Percentiles rank a stretch among this genome's conserved stretches.
Evolutionary conservation across 2,113 vertebrate species (phyloP).

Genomic region (Mus spicilegus): DNA sequence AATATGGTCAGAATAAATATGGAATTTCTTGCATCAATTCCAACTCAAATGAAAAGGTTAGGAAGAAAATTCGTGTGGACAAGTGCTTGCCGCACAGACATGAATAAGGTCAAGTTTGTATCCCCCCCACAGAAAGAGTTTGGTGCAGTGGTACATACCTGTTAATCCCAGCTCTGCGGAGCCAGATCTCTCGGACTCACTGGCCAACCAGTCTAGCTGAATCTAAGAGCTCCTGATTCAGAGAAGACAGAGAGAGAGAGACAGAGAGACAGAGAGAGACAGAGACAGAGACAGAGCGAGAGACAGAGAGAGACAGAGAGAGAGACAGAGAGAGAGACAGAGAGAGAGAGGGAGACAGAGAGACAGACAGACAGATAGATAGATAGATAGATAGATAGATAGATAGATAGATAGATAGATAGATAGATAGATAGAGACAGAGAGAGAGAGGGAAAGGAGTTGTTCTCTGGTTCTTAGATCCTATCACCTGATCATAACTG

Average conservation of each 20-base stretch:
- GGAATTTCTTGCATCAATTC: not conserved
- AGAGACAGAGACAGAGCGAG: not conserved
- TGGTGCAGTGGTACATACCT: not conserved
- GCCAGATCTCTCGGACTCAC: not conserved
- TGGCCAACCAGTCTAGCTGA: not conserved
- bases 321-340: not conserved
- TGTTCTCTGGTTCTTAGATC: not conserved
- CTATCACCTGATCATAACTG: rapidly evolving
- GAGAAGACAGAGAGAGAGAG: not conserved
- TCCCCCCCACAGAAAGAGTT: not conserved
- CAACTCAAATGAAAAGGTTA: not conserved
- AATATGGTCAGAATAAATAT: not conserved
- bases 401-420: too few species aligned
- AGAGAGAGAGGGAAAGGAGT: not conserved
- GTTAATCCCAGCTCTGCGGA: not conserved
- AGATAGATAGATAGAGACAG: not conserved
- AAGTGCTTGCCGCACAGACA: not conserved
- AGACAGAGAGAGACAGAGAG: not conserved
- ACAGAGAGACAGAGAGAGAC: not conserved
- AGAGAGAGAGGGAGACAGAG: too few species aligned
- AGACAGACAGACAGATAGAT: too few species aligned
- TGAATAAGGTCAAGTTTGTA: not conserved
- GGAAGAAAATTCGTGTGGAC: not conserved
- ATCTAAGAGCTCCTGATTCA: not conserved
- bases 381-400: too few species aligned